Evolutionary conservation across 2,797 vertebrate species (phyloP), one percentile per base, ranked within the genome.

Genomic region (Oryzias sinensis): DNA sequence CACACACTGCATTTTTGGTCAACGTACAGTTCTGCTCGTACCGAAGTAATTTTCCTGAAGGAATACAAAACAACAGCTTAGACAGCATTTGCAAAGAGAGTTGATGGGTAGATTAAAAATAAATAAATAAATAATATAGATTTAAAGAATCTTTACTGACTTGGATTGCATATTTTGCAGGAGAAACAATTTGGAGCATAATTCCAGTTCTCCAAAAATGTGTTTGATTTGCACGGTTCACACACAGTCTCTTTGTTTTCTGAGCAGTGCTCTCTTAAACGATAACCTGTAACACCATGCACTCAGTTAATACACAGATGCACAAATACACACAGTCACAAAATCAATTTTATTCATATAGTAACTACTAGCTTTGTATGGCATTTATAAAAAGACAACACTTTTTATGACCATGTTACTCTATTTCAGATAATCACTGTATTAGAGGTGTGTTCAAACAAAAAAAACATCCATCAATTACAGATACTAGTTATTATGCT

Each of bases 131-230:
- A 40, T 37, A 25, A 29, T 15, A 22, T 20, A 54, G 11, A 43
- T 56, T 27, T 58, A 29, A 1, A 8, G 16, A 41, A 8, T 13
- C 56, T 25, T 17, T 22, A 80, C 87, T 67, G 41, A 93, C 92
- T 1, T 18, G 0, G 0, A 77, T 6, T 64, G 74, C 92, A 93
- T 27, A 1, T 59, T 0, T 0, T 0, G 57, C 92, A 93, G 13
- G n/a, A 1, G n/a, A 72, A 49, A 65, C 92, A 93, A 47, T 90
- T 91, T 3, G 0, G 0, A 24, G 15, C 16, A 56, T 59, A 90
- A 74, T 86, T 89, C 56, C 58, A 64, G 0, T 0, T 13, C 0
- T 81, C 77, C 0, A 43, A 65, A 56, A 43, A 87, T 42, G 17
- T 83, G 6, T 33, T 59, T 1, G 0, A 0, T 1, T 14, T 9